Base-by-base conservation (phyloP, 1,140 invertebrate genomes). In the Wiebesia pumilae region DNA sequence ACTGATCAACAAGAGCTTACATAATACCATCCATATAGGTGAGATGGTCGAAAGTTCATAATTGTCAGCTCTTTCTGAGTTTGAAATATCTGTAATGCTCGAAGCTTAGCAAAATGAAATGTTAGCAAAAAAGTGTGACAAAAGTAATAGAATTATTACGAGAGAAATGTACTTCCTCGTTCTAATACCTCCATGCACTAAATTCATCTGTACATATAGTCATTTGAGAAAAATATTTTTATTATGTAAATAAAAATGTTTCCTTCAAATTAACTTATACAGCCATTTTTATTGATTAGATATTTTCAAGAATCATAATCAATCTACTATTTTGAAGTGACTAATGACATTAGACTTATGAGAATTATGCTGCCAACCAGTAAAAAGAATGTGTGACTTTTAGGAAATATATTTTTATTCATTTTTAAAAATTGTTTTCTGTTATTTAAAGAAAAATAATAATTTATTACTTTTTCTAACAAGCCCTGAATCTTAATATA, bases 11-110 rank as follows among this genome's bases (percentile, higher is more conserved):
- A 6, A 16, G 67, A 24, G 38, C 38, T 75, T 43, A n/a, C 71
- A n/a, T 43, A 75, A 75, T 43, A 38, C 27, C 0, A 24, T 12
- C 21, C 10, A n/a, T 43, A 75, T 75, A 40, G 71, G 71, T 75
- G 71, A 75, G 71, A 75, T 38, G 71, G 71, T 75, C 71, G 71
- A 75, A 75, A 75, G 71, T 75, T 75, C 71, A 75, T 21, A n/a
- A n/a, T 75, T 14, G 21, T 16, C 12, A 10, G 12, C n/a, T 14
- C 21, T 21, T 75, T 27, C 21, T 24, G 33, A 71, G 69, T 19
- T 71, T 71, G 69, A 35, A 69, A 9, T 14, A 3, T n/a, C 6
- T 35, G 67, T 3, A 14, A 30, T 30, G n/a, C 3, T 67, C 14
- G 3, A 4, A 4, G 7, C n/a, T 30, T 30, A 10, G 0, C n/a